Evolutionary conservation across 2,113 vertebrate genomes (phyloP).

Genomic region (Columbina picui): DNA sequence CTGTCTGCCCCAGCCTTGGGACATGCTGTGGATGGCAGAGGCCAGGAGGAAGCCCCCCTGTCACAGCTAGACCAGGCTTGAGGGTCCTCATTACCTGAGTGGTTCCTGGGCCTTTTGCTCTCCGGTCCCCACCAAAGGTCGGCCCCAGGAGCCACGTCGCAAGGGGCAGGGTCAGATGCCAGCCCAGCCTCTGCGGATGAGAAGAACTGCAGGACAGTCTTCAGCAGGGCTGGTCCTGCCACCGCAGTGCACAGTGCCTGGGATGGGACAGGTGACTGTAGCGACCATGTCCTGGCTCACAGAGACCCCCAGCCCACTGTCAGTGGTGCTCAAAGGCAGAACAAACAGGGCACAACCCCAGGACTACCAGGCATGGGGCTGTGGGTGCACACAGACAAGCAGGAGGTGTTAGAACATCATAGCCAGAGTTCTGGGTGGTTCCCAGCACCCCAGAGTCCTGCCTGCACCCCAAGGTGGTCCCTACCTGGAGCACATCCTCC

Average conservation of each 20-base stretch:
- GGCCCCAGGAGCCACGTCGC: rapidly evolving
- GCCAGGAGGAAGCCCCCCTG: not conserved
- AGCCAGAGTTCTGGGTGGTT: not conserved
- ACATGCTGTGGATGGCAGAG: rapidly evolving
- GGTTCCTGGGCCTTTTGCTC: not conserved
- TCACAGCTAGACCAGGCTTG: not conserved
- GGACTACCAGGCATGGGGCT: not conserved
- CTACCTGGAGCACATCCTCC: conserved; percentile 91
- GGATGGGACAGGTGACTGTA: not conserved
- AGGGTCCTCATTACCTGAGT: not conserved
- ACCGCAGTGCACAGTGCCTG: conserved; percentile 88
- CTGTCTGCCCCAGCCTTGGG: not conserved
- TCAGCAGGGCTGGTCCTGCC: conserved; percentile 88
- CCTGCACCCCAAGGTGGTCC: rapidly evolving
- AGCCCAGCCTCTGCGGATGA: conserved; percentile 75
- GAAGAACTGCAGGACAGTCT: conserved; percentile 91
- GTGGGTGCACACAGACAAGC: rapidly evolving
- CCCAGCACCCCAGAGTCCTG: not conserved
- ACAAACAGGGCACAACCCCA: not conserved
- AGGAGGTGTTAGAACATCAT: not conserved
- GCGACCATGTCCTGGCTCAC: rapidly evolving
- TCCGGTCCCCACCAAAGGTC: not conserved
- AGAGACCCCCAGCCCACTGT: rapidly evolving
- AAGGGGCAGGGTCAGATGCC: not conserved
- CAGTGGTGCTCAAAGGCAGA: not conserved